phyloP scores from a whole-genome alignment of 2,797 vertebrate species.

The Pagetopsis macropterus region DNA sequence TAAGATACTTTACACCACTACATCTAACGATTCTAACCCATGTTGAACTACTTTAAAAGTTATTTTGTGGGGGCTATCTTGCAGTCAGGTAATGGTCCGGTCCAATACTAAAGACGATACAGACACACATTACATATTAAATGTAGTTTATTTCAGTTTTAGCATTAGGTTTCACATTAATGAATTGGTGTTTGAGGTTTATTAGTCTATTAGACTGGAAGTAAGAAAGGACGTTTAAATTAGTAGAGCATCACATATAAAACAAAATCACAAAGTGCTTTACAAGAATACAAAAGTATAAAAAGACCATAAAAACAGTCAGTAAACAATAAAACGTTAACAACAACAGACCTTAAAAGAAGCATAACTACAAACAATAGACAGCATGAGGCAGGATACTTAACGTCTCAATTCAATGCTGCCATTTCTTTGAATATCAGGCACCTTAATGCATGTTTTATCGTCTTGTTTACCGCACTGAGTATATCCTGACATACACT shows the following conservation, averaged over 20 bases:
- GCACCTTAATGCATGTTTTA: slow-evolving; percentile 6
- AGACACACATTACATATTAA: not conserved
- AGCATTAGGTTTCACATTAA: not conserved
- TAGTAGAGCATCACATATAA: too few species aligned
- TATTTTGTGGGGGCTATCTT: not conserved
- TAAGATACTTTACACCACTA: too few species aligned
- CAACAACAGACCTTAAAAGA: too few species aligned
- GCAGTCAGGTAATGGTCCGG: too few species aligned
- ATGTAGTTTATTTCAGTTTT: not conserved
- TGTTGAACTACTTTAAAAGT: not conserved
- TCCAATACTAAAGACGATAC: not conserved
- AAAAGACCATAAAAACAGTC: too few species aligned
- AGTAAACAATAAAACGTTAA: too few species aligned
- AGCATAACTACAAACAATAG: too few species aligned
- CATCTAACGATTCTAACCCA: too few species aligned
- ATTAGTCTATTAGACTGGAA: not conserved
- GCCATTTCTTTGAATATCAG: not conserved
- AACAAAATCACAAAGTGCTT: too few species aligned
- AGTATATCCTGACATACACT: not conserved
- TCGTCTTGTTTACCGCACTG: slow-evolving; percentile 27
- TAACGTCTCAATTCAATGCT: not conserved
- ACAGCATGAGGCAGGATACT: not conserved
- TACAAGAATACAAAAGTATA: too few species aligned
- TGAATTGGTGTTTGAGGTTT: not conserved
- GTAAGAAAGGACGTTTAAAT: not conserved